Base-by-base conservation (phyloP, 1,140 invertebrate genomes). In the Sycobia sp. region DNA sequence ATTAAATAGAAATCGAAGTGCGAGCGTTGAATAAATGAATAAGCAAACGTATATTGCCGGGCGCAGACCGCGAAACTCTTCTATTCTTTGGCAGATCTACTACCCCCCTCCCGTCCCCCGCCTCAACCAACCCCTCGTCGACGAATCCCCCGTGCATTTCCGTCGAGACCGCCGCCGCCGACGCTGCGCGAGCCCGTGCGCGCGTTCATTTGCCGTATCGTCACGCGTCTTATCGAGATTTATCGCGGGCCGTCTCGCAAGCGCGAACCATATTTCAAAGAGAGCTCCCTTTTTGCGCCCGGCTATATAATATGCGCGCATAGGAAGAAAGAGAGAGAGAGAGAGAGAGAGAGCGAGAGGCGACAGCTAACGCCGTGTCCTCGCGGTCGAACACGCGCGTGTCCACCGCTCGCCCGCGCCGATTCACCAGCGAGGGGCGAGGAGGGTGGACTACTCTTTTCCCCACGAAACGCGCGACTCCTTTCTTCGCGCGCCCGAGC, bases 201-300 rank as follows among this genome's bases (percentile, higher is more conserved):
- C 41, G 47, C 27, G 50, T 54, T 59, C 39, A 54, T 65, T 65
- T 59, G 56, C 32, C 56, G 29, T 47, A 65, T 65, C 63, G 57
- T 65, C 57, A 65, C 57, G 56, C 57, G 49, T 54, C 55, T 65
- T 65, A 65, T 65, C 49, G 34, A 58, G 62, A 65, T 65, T 65
- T 65, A 65, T 65, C 43, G 49, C 55, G 43, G 34, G 62, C 58
- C 44, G 58, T 53, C 53, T 58, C 41, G 43, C 49, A 9, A n/a
- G 14, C 34, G 36, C 49, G 25, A 14, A n/a, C 41, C 47, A 51
- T 63, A 57, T 56, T 58, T 61, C 53, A 51, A 47, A n/a, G n/a
- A n/a, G n/a, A n/a, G 43, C 43, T 47, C 49, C 60, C 22, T 62
- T 62, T 62, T 50, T 58, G 11, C 29, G 32, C 29, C 29, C 29